Evolutionary conservation across 2,797 vertebrate species (phyloP).

Genomic region (Falco berigora): DNA sequence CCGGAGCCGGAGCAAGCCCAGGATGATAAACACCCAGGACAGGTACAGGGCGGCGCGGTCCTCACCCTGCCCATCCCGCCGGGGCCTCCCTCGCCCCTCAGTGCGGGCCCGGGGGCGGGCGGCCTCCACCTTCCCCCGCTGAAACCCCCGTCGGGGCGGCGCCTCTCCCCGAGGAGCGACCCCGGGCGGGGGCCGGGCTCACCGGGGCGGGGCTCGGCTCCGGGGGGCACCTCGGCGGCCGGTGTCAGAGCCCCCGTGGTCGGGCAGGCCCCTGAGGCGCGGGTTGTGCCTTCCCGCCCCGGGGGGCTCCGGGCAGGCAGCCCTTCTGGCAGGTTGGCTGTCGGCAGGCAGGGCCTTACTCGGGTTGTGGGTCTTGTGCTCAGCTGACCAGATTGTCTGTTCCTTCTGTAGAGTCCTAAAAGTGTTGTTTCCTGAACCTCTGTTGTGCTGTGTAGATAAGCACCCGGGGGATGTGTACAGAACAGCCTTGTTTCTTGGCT

Average conservation of each 20-base stretch:
- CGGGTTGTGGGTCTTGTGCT: background rate
- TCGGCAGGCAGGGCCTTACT: background rate
- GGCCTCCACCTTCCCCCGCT: too few species aligned
- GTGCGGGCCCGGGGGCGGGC: background rate
- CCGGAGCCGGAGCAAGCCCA: slow-evolving; percentile 39
- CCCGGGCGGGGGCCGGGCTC: background rate
- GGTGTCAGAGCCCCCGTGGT: background rate
- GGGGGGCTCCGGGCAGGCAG: too few species aligned
- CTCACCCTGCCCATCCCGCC: background rate
- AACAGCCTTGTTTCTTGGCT: background rate
- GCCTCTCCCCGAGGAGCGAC: background rate
- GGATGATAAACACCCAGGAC: slow-evolving; percentile 79
- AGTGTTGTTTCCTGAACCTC: background rate
- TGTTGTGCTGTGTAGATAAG: fast-evolving
- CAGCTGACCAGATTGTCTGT: background rate
- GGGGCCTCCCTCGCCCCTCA: background rate
- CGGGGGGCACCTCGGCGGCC: background rate
- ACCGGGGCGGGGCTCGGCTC: background rate
- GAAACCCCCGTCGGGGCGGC: too few species aligned
- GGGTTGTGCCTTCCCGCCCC: background rate
- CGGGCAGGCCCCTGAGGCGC: too few species aligned
- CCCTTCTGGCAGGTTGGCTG: background rate
- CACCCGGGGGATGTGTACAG: background rate
- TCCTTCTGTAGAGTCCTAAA: background rate
- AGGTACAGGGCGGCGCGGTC: slow-evolving; percentile 15